A percentile compares a stretch with the other conserved stretches of the same genome.
Conservation (phyloP, 2,113 vertebrate species). For the Dasyurus viverrinus region DNA sequence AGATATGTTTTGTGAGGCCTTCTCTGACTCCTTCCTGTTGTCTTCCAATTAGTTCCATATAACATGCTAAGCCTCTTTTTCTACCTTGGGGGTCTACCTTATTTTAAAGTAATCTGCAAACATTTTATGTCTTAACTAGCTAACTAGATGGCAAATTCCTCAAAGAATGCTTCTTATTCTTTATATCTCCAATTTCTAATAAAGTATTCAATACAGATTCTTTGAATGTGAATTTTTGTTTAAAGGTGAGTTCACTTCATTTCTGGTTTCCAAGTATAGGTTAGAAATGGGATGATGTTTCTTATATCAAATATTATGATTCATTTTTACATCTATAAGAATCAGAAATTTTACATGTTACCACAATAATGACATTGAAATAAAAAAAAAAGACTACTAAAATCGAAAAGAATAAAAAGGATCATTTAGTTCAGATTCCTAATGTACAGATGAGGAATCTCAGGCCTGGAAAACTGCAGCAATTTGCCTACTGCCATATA, state of each 20-base stretch:
- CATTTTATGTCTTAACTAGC: not conserved
- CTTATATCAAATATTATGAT: not conserved
- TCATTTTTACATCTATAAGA: not conserved
- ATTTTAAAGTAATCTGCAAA: not conserved
- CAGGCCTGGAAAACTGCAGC: not conserved
- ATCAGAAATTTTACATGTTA: not conserved
- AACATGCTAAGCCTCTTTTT: not conserved
- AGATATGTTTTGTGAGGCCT: not conserved
- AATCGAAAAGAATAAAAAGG: not conserved
- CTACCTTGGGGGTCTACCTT: not conserved
- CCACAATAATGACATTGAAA: not conserved
- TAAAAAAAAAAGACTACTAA: slow-evolving; percentile 10
- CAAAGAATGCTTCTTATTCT: not conserved
- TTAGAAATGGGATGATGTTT: not conserved
- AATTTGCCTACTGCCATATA: not conserved
- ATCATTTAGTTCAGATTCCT: not conserved
- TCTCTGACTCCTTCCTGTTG: not conserved
- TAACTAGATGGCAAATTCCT: not conserved
- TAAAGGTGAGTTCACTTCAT: slow-evolving; percentile 34
- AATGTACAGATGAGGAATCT: not conserved
- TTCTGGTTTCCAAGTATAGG: not conserved
- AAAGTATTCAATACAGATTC: not conserved
- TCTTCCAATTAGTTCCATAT: not conserved
- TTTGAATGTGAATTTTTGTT: not conserved
- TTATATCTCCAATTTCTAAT: not conserved